A percentile compares a stretch with the other conserved stretches of the same genome.
These are phyloP conservation scores for Stratiolaelaps scimitus DNA, from an alignment of 1,140 invertebrate species.

Conservation along the genomic window DNA sequence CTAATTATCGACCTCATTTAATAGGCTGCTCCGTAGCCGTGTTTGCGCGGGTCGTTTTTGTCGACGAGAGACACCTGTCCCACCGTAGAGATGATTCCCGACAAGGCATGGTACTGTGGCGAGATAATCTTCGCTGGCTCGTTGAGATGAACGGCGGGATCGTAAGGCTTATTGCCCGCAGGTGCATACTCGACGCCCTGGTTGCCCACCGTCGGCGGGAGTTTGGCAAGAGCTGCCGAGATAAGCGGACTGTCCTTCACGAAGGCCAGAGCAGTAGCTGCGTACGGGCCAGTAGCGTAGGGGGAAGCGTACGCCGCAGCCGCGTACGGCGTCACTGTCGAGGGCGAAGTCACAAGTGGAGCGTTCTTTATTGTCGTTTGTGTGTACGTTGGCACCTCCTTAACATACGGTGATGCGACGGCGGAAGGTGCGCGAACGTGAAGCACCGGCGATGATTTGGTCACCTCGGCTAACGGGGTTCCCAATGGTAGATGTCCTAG, in stretches of 20 bases:
- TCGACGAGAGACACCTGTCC: constrained; percentile 21
- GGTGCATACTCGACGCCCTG: constrained; percentile 17
- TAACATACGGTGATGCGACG: not conserved
- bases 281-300: not conserved
- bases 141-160: constrained; percentile 18
- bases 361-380: not conserved
- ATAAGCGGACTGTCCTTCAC: not conserved
- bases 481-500: not conserved
- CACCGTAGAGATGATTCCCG: constrained; percentile 4
- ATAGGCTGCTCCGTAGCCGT: not conserved
- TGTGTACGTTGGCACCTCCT: not conserved
- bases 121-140: constrained; percentile 19
- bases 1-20: no score
- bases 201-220: not conserved
- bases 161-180: not conserved
- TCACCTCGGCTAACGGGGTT: not conserved
- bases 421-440: not conserved
- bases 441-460: constrained; percentile 8
- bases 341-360: not conserved
- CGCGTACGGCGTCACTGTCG: not conserved
- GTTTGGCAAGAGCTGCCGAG: not conserved
- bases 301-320: not conserved
- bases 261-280: not conserved
- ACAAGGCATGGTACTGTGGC: not conserved
- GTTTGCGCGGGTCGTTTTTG: not conserved